phyloP scores from a whole-genome alignment of 2,797 vertebrate genomes.

The Dendrocincla tyrannina region DNA sequence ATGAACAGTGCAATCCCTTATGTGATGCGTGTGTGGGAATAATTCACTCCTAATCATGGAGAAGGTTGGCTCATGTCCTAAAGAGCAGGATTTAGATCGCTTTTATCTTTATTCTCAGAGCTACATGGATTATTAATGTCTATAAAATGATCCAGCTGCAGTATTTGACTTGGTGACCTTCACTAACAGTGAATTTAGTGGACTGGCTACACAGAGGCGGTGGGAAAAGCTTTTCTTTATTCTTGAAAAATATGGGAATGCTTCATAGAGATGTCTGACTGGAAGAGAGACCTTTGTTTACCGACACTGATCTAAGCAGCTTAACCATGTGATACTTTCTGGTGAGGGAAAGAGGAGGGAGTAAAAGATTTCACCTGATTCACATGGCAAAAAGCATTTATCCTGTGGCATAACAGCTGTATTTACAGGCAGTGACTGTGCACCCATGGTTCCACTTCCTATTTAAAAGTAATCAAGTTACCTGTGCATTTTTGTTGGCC shows the following conservation, averaged over 20 bases:
- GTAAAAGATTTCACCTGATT: background rate
- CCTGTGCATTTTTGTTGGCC: background rate
- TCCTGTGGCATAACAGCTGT: background rate
- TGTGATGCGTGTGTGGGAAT: background rate
- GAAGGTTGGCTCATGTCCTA: background rate
- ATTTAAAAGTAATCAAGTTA: background rate
- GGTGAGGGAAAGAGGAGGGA: background rate
- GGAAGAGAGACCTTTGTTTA: background rate
- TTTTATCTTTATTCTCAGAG: constrained; percentile 29
- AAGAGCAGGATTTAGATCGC: constrained; percentile 22
- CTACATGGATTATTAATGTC: constrained; percentile 17
- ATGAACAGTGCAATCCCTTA: background rate
- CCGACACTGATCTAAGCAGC: background rate
- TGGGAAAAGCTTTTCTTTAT: background rate
- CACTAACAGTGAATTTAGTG: constrained; percentile 3
- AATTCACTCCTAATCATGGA: background rate
- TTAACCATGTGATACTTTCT: background rate
- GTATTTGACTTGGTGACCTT: constrained; percentile 35
- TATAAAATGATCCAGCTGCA: constrained; percentile 30
- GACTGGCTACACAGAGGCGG: background rate
- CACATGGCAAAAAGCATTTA: background rate
- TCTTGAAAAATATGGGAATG: constrained; percentile 3
- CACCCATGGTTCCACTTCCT: accelerated
- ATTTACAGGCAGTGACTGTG: background rate
- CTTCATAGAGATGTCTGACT: background rate